These are phyloP conservation scores for Isoperla grammatica DNA, from an alignment of 2,888 invertebrate species.

Conservation along the genomic window DNA sequence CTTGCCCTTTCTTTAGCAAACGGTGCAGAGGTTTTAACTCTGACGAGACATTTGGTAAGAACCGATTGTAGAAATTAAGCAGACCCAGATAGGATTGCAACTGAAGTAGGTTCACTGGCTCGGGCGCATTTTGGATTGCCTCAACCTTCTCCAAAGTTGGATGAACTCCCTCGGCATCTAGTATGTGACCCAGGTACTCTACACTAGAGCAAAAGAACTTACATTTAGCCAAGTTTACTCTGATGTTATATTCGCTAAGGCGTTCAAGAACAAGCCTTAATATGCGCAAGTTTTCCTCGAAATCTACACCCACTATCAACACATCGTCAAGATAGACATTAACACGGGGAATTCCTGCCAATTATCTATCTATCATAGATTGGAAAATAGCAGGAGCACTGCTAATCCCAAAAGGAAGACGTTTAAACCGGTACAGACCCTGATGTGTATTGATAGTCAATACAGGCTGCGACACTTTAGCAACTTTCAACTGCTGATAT, in stretches of 20 bases:
- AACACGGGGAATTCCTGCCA: slow-evolving; percentile 22
- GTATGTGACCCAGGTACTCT: not conserved
- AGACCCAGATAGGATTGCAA: slow-evolving; percentile 22
- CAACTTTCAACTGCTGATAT: slow-evolving; percentile 28
- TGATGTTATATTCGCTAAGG: not conserved
- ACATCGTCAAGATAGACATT: slow-evolving; percentile 16
- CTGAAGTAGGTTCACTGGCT: slow-evolving; percentile 18
- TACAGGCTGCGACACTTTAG: slow-evolving; percentile 31
- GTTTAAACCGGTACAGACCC: slow-evolving; percentile 33
- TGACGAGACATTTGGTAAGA: slow-evolving; percentile 14
- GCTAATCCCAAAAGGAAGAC: slow-evolving; percentile 35
- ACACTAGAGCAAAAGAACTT: not conserved
- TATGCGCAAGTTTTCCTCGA: not conserved
- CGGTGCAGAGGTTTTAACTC: slow-evolving; percentile 14
- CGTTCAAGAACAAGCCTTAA: slow-evolving; percentile 3
- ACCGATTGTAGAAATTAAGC: slow-evolving; percentile 22
- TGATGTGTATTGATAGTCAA: slow-evolving; percentile 34
- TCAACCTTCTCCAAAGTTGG: slow-evolving; percentile 16
- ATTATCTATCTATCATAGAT: slow-evolving; percentile 25
- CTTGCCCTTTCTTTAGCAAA: not conserved
- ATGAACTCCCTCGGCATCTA: slow-evolving; percentile 2
- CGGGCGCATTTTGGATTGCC: slow-evolving; percentile 13
- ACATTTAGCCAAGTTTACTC: not conserved
- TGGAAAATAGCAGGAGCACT: slow-evolving; percentile 35
- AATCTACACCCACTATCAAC: not conserved